Base-by-base conservation (phyloP, 2,113 vertebrate species). In the Puma concolor region DNA sequence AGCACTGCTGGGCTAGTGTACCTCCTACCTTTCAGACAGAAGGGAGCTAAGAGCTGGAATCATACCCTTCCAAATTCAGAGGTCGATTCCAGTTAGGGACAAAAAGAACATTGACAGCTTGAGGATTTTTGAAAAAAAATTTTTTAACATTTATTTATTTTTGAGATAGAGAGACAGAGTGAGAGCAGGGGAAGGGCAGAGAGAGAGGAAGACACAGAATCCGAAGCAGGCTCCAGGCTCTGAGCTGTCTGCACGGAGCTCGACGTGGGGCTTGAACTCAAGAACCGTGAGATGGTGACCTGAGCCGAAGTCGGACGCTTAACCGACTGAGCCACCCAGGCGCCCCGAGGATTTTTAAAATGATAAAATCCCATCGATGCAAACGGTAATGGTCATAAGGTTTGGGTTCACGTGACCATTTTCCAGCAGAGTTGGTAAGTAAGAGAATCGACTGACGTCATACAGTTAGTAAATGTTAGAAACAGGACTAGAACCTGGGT, bases 31-130 rank as follows among this genome's bases (percentile, higher is more conserved):
- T 80, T 79, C 33, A 79, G 80, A 33, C 13, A 29, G 41, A 71
- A 52, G 13, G 71, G 52, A 89, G 36, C 3, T 48, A 96, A 97
- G 96, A 96, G 96, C 95, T 98, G 98, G 94, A 95, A 97, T 98
- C 98, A 97, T 92, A 69, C 89, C 95, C 90, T 96, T 95, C 50
- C 81, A 84, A 66, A 38, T 82, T 92, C 92, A 94, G 85, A 98
- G 95, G 72, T 25, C 11, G 91, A 92, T 97, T 21, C 80, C 25
- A 64, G 21, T 27, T 11, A 7, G 66, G 54, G 95, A 97, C 36
- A 77, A 95, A 97, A 79, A 25, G 44, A 74, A 76, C 1, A 57
- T 21, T 57, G 17, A 57, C 54, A 57, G 54, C 54, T 57, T 57
- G 54, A 57, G 54, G 54, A 50, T 50, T 50, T 50, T 50, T 50